Evolutionary conservation across 2,113 vertebrate genomes (phyloP), one percentile per base, ranked within the genome.

Genomic region (Sterna hirundo): DNA sequence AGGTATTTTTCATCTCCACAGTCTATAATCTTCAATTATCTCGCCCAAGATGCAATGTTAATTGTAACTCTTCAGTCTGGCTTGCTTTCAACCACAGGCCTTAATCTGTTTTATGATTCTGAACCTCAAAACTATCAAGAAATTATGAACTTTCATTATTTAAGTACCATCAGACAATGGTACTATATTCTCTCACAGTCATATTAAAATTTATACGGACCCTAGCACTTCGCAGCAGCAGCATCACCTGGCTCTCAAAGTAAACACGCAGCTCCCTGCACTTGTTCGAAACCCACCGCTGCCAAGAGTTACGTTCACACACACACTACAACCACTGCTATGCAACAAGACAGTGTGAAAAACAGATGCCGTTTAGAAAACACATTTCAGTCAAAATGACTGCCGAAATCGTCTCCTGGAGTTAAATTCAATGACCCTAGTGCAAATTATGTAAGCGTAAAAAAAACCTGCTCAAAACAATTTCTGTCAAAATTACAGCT

Each of bases 341-440:
- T 32, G 80, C 82, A 83, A 75, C 77, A 81, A 40, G 57, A 40
- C 46, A 54, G 40, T 89, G 20, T 82, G 84, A 92, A 96, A 88
- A 83, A 12, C 68, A 69, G 7, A 78, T 83, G 78, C 58, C 64
- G 92, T 82, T 94, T 79, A 87, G 52, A 88, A 96, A 96, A 96
- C 26, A 77, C 60, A 76, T 68, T 96, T 93, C 83, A 74, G 79
- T 84, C 55, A 87, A 92, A 97, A 88, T 68, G 32, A 95, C 77
- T 85, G n/a, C 64, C 3, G 13, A 65, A 83, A n/a, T 32, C 81
- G 74, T 60, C 88, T 88, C 90, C 69, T 81, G 66, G 84, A 94
- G 92, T 76, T 94, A 94, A 90, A 96, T 85, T 94, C 90, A 93
- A 92, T 83, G 88, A 89, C 58, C 57, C 54, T 47, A 91, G 52